Conservation (phyloP, 2,888 invertebrate genomes). For the Ferrisia virgata region DNA sequence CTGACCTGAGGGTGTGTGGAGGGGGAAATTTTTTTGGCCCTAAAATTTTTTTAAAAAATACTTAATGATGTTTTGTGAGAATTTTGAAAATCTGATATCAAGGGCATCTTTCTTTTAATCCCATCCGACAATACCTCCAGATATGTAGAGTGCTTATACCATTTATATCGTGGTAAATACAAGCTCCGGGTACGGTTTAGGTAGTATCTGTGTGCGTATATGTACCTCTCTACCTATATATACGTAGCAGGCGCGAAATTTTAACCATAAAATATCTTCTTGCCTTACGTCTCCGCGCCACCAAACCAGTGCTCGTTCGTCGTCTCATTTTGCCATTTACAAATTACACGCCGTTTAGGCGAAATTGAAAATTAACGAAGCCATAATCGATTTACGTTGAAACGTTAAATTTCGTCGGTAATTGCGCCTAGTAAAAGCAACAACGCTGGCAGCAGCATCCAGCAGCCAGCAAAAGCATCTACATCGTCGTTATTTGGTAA, state of each 20-base stretch:
- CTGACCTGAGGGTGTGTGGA: too few species aligned
- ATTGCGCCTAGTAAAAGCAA: constrained; percentile 7
- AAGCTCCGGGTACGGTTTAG: neutral
- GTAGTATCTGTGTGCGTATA: neutral
- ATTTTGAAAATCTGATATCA: too few species aligned
- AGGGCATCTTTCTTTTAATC: too few species aligned
- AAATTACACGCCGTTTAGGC: constrained; percentile 1
- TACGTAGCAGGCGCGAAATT: neutral
- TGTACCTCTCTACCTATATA: too few species aligned
- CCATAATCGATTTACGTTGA: constrained; percentile 4
- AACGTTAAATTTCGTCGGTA: constrained; percentile 25
- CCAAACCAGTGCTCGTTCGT: neutral
- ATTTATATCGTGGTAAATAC: neutral
- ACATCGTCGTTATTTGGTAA: neutral
- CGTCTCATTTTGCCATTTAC: neutral
- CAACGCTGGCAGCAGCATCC: neutral
- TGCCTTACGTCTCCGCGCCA: neutral
- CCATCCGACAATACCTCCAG: too few species aligned
- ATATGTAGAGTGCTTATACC: too few species aligned
- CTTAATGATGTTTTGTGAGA: too few species aligned
- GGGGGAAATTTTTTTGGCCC: too few species aligned
- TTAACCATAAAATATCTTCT: neutral
- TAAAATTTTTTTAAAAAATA: too few species aligned
- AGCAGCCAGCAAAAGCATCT: neutral
- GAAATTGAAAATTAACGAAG: constrained; percentile 33